Percentiles rank a stretch among this genome's conserved stretches.
phyloP scores from a whole-genome alignment of 2,797 vertebrate species.

The Gymnodraco acuticeps region DNA sequence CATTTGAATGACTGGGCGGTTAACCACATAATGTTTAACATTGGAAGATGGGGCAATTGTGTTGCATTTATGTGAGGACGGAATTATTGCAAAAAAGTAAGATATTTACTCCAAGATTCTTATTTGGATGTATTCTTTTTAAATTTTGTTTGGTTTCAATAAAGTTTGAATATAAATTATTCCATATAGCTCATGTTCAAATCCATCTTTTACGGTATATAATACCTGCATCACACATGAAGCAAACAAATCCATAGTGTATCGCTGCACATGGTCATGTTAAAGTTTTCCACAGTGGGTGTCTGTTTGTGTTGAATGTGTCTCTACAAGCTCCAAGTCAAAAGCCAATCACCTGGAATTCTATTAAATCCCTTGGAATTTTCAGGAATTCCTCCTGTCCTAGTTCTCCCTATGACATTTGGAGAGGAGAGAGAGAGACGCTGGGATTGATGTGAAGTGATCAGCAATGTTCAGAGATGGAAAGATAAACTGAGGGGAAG shows the following conservation, averaged over 20 bases:
- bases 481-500: not conserved
- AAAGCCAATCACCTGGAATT: conserved; percentile 34
- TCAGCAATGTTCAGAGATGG: not conserved
- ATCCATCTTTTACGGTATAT: not conserved
- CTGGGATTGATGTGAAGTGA: not conserved
- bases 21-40: too few relatives aligned
- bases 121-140: not conserved
- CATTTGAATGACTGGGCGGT: too few relatives aligned
- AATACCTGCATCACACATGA: not conserved
- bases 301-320: conserved; percentile 34
- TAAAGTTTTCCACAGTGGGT: not conserved
- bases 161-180: not conserved
- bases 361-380: conserved; percentile 3
- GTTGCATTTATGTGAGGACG: too few relatives aligned
- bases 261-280: too few relatives aligned
- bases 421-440: not conserved
- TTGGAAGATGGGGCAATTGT: too few relatives aligned
- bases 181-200: not conserved
- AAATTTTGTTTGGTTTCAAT: too few relatives aligned
- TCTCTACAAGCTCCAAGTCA: conserved; percentile 48
- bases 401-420: not conserved
- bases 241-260: too few relatives aligned
- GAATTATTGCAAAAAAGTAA: too few relatives aligned
- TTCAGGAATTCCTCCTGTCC: conserved; percentile 22
- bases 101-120: not conserved